These are phyloP conservation scores for Acipenser oxyrinchus DNA, from an alignment of 2,797 vertebrate genomes.

Conservation along the genomic window DNA sequence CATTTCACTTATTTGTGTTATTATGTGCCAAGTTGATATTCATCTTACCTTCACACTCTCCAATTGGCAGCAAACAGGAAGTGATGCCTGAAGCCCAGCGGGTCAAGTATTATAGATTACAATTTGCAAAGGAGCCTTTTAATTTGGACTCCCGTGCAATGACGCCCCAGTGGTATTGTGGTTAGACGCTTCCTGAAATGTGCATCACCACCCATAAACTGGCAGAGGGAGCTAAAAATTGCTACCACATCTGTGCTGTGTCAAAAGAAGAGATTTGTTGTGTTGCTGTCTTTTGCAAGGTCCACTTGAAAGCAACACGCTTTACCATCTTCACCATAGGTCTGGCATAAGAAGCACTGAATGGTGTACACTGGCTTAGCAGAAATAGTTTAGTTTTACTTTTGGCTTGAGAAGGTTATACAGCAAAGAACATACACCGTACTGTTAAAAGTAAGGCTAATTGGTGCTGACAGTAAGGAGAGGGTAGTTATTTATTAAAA, in stretches of 20 bases:
- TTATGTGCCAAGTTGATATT: conserved; percentile 35
- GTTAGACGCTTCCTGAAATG: conserved; percentile 56
- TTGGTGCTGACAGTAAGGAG: background rate
- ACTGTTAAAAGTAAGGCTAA: background rate
- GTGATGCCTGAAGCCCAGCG: conserved; percentile 37
- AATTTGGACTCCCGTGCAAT: conserved; percentile 53
- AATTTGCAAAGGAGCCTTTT: conserved; percentile 51
- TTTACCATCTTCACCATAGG: background rate
- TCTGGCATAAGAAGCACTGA: too few species aligned
- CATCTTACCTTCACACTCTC: background rate
- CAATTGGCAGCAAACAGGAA: conserved; percentile 30
- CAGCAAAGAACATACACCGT: too few species aligned
- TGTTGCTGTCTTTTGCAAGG: conserved; percentile 16
- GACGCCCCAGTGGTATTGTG: conserved; percentile 43
- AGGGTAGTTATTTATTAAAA: background rate
- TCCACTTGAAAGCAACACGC: background rate
- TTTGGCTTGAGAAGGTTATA: too few species aligned
- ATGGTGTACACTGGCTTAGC: too few species aligned
- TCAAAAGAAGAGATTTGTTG: conserved; percentile 42
- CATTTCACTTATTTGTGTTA: conserved; percentile 62
- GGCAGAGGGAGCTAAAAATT: conserved; percentile 52
- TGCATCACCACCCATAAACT: conserved; percentile 48
- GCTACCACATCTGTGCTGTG: conserved; percentile 39
- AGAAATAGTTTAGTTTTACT: too few species aligned
- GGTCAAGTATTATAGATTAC: conserved; percentile 53